phyloP scores from a whole-genome alignment of 2,888 invertebrate species.

The Eristalis pertinax region DNA sequence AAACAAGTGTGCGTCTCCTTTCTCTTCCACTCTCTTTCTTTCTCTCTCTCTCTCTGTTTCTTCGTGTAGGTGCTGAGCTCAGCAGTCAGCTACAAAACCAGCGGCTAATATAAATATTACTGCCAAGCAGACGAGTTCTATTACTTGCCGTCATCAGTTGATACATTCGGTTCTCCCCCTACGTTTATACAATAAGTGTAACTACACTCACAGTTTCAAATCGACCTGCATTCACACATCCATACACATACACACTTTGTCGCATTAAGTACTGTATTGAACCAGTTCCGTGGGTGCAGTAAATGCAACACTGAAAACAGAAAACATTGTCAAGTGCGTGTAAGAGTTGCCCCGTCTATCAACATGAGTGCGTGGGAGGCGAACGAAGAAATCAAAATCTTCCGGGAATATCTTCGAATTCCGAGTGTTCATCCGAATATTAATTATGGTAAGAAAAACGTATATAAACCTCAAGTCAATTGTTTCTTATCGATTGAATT shows the following conservation, averaged over 20 bases:
- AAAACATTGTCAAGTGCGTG: background rate
- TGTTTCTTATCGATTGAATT: background rate
- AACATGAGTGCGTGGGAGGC: slow-evolving; percentile 80
- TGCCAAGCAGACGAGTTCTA: background rate
- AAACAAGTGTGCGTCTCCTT: background rate
- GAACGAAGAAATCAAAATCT: slow-evolving; percentile 87
- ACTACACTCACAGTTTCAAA: background rate
- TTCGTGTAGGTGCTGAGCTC: background rate
- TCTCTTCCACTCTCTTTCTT: background rate
- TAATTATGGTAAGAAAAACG: slow-evolving; percentile 87
- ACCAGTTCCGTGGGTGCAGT: background rate
- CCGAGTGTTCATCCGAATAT: slow-evolving; percentile 93
- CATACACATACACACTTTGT: background rate
- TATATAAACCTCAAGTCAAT: background rate
- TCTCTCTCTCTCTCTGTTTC: background rate
- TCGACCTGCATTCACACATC: background rate
- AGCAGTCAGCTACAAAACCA: background rate
- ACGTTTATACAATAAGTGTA: background rate
- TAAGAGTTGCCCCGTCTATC: background rate
- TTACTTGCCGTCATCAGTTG: background rate
- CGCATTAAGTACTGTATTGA: background rate
- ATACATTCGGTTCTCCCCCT: background rate
- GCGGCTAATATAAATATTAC: background rate
- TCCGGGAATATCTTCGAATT: slow-evolving; percentile 92
- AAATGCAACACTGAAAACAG: background rate